Conservation (phyloP, 2,113 vertebrate genomes). For the Sarotherodon lohbergeri region DNA sequence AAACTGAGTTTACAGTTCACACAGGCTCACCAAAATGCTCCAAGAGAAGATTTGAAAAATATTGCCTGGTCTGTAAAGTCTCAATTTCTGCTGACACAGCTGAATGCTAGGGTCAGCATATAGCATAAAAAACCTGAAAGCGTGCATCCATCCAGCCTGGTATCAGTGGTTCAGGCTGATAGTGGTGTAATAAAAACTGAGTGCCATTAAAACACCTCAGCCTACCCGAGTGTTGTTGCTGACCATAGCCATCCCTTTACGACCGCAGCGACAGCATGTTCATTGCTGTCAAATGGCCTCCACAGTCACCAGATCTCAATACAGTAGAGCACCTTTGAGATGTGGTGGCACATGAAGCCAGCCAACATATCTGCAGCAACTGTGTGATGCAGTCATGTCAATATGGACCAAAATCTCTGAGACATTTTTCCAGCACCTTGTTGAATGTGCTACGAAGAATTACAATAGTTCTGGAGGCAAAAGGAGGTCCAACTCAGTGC, state of each 20-base stretch:
- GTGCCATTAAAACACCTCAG: neutral
- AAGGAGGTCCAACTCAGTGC: neutral
- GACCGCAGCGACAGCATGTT: neutral
- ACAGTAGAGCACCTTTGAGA: neutral
- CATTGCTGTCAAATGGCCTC: neutral
- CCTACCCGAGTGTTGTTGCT: neutral
- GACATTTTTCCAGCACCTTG: neutral
- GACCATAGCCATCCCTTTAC: neutral
- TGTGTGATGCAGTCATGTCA: neutral
- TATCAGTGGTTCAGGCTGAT: neutral
- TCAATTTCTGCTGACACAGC: neutral
- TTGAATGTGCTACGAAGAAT: neutral
- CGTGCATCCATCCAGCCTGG: neutral
- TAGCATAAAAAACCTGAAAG: neutral
- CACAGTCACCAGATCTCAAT: neutral
- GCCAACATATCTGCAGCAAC: neutral
- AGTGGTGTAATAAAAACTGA: neutral
- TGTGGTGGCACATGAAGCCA: neutral
- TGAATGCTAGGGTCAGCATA: neutral
- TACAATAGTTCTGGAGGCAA: neutral
- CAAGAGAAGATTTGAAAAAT: neutral
- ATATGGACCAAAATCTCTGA: neutral
- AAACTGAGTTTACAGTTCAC: neutral
- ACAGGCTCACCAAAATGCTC: neutral
- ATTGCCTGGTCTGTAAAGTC: neutral